Evolutionary conservation across 2,888 invertebrate species (phyloP).

Genomic region (Antitype chi): DNA sequence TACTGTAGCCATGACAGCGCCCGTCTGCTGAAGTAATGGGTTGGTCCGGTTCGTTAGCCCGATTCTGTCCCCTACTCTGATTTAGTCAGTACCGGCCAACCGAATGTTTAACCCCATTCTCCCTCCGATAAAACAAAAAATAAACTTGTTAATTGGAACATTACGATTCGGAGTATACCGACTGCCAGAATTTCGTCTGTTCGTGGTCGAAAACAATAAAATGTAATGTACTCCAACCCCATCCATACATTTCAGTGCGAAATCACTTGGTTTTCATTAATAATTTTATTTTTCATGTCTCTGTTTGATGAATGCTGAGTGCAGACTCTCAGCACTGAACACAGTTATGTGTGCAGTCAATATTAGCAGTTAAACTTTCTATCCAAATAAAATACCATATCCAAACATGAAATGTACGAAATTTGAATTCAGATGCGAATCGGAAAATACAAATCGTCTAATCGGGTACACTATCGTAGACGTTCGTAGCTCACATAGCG

Average conservation of each 20-base stretch:
- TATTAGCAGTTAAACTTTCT: conserved; percentile 30
- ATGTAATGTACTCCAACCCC: conserved; percentile 40
- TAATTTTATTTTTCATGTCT: conserved; percentile 28
- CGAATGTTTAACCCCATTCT: conserved; percentile 57
- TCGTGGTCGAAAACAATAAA: conserved; percentile 46
- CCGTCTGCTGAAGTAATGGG: conserved; percentile 73
- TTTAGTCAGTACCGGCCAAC: conserved; percentile 55
- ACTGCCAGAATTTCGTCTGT: conserved; percentile 34
- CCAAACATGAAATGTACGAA: conserved; percentile 23
- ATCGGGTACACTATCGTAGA: conserved; percentile 55
- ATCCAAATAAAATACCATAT: conserved; percentile 36
- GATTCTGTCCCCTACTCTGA: conserved; percentile 65
- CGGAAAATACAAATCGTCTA: conserved; percentile 57
- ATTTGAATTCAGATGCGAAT: conserved; percentile 35
- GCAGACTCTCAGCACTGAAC: neutral
- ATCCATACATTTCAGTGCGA: conserved; percentile 24
- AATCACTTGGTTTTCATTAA: conserved; percentile 26
- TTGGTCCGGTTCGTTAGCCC: conserved; percentile 75
- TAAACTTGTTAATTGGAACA: conserved; percentile 60
- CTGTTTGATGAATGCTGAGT: conserved; percentile 21
- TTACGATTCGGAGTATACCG: conserved; percentile 46
- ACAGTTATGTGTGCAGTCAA: conserved; percentile 23
- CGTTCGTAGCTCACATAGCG: conserved; percentile 55
- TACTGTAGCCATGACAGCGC: conserved; percentile 66
- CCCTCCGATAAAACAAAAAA: conserved; percentile 57